Evolutionary conservation across 2,797 vertebrate species (phyloP).

Genomic region (Mionectes olivaceus): DNA sequence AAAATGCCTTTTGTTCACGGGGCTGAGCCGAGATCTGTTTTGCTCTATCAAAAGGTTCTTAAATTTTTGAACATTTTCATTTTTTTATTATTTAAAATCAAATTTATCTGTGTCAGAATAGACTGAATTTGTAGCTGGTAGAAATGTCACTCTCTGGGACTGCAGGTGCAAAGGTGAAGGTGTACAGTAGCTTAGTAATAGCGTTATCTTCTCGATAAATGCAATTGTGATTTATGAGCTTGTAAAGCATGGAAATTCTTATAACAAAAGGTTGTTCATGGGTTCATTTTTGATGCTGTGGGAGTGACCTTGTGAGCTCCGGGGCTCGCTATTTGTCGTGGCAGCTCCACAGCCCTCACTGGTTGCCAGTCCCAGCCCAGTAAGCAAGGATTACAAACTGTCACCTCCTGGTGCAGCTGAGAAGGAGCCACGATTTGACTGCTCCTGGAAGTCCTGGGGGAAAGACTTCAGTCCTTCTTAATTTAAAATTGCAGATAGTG

Average conservation of each 20-base stretch:
- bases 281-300: neutral
- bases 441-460: neutral
- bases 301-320: neutral
- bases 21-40: neutral
- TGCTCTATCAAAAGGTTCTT: neutral
- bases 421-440: neutral
- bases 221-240: neutral
- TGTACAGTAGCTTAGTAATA: neutral
- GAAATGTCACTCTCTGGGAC: neutral
- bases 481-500: neutral
- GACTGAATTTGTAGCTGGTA: neutral
- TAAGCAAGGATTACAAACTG: neutral
- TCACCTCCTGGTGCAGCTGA: neutral
- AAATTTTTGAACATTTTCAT: neutral
- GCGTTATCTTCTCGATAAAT: neutral
- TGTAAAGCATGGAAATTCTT: neutral
- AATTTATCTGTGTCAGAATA: neutral
- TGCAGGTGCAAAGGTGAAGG: neutral
- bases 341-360: neutral
- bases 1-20: neutral
- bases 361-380: neutral
- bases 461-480: neutral
- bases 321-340: neutral
- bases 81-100: neutral
- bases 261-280: neutral